Evolutionary conservation across 2,888 invertebrate species (phyloP), one percentile per base, ranked within the genome.

Genomic region (Trachelus iudaicus): DNA sequence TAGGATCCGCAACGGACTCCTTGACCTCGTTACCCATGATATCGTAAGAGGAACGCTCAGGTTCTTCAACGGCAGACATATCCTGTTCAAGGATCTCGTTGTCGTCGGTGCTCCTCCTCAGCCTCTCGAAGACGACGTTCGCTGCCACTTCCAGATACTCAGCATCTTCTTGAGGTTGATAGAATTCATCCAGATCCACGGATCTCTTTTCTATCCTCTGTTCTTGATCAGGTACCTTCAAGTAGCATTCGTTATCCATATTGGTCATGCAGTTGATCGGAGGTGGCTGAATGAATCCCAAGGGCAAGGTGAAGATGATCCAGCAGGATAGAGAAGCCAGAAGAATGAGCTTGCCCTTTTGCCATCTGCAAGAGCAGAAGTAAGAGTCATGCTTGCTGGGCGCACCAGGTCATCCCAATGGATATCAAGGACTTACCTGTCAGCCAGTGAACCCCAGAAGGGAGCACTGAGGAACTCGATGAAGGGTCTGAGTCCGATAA

Each of bases 381-480:
- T 23, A 12, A 13, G 69, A 34, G 75, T 71, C 71, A 30, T 11
- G 23, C 11, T 31, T 23, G 11, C 23, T 15, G 13, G 3, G 30
- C 11, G 15, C 23, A 71, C 23, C 31, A 11, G 71, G 30, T 33
- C 31, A 11, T 9, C 31, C 13, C 12, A 15, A 23, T 30, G 12
- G 2, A 71, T 6, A 30, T 3, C 9, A 30, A 71, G 34, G 3
- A 81, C 89, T 90, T 88, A 96, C 93, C 95, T 94, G 90, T 99
- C 98, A 35, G 99, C 99, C 86, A 98, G 94, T 77, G 96, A 96
- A 76, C 98, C 98, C 99, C 99, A 99, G 92, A 99, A 98, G 0
- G 99, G 99, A 1, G 98, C 98, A 78, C 98, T 97, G 77, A 98
- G 93, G 92, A 99, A 99, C 92, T 99, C 99, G 75, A 99, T 97